These are phyloP conservation scores for Ceuthmochares aereus DNA, from an alignment of 2,113 vertebrate species.

Conservation along the genomic window DNA sequence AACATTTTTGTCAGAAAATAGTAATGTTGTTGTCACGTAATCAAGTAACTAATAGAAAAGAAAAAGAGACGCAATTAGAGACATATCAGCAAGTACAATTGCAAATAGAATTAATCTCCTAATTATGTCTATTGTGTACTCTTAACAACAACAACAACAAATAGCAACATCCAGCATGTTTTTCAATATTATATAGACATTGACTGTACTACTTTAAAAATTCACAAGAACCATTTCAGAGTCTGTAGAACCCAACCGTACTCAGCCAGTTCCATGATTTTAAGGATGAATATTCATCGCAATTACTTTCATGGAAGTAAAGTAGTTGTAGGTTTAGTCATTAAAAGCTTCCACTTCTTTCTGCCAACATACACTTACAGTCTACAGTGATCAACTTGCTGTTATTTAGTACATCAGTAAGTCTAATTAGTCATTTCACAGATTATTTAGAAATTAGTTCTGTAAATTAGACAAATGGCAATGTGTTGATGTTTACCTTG, in stretches of 20 bases:
- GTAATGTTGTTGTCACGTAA: constrained; percentile 90
- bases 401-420: background rate
- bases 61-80: background rate
- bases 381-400: background rate
- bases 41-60: constrained; percentile 85
- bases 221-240: background rate
- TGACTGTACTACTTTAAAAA: background rate
- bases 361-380: background rate
- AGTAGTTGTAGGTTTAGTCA: background rate
- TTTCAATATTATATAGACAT: rapidly evolving
- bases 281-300: background rate
- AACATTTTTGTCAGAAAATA: constrained; percentile 96
- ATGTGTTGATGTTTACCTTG: background rate
- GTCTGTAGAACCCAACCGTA: background rate
- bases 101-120: background rate
- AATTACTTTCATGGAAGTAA: background rate
- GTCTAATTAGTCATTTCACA: background rate
- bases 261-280: background rate
- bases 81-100: background rate
- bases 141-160: background rate
- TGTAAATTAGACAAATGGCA: background rate
- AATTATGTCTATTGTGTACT: background rate
- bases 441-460: background rate
- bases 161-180: background rate
- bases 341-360: background rate